Conservation (phyloP, 2,113 vertebrate genomes). For the Hyperoodon ampullatus region DNA sequence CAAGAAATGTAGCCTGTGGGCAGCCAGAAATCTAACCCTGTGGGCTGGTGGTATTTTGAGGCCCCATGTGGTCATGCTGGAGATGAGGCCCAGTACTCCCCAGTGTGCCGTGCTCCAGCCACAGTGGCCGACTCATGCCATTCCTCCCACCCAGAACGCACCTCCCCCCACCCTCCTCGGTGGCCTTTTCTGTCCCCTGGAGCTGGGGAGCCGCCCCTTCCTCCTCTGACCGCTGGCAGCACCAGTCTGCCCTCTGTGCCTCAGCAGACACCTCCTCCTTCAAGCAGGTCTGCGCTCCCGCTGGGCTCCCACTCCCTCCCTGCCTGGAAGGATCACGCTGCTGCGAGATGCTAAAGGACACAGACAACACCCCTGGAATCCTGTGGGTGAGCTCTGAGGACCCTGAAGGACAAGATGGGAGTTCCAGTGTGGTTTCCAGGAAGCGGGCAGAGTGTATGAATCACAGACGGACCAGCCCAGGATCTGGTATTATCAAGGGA, state of each 20-base stretch:
- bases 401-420: neutral
- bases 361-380: neutral
- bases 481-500: neutral
- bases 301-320: neutral
- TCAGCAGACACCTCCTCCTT: neutral
- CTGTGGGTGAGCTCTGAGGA: neutral
- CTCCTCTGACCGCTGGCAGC: neutral
- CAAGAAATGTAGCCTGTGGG: neutral
- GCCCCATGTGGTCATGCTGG: neutral
- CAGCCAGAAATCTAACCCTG: neutral
- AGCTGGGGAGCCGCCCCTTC: neutral
- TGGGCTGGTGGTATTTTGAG: neutral
- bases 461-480: neutral
- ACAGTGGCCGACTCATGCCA: neutral
- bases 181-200: neutral
- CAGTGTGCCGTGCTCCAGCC: neutral
- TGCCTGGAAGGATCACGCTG: neutral
- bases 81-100: neutral
- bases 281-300: neutral
- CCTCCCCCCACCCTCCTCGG: neutral
- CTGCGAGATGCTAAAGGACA: too few relatives aligned
- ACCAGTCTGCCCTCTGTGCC: neutral
- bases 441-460: neutral
- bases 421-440: neutral
- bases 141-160: neutral